A percentile compares a stretch with the other conserved stretches of the same genome.
phyloP scores from a whole-genome alignment of 2,888 invertebrate species.

The Lithosia quadra region DNA sequence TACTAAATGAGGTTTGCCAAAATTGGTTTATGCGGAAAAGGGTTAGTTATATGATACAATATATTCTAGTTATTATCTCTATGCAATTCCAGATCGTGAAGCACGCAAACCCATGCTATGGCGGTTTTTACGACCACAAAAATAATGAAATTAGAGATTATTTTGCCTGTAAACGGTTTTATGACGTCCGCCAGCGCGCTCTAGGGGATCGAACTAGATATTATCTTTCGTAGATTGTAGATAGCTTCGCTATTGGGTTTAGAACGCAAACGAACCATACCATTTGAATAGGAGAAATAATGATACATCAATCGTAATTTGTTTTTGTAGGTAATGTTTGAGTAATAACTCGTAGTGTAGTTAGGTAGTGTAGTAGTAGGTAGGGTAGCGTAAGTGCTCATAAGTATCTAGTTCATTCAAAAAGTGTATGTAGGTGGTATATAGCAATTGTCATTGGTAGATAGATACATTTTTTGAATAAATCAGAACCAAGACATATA shows the following conservation, averaged over 20 bases:
- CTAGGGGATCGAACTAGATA: constrained; percentile 40
- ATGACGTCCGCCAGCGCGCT: constrained; percentile 48
- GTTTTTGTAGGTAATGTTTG: neutral
- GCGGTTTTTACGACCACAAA: constrained; percentile 69
- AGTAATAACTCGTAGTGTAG: neutral
- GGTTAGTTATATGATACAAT: neutral
- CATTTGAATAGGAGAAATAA: constrained; percentile 4
- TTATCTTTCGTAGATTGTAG: constrained; percentile 20
- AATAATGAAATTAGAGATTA: constrained; percentile 79
- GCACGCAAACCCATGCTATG: constrained; percentile 71
- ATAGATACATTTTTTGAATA: no score
- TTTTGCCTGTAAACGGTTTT: constrained; percentile 58
- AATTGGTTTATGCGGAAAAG: neutral
- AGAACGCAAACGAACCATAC: constrained; percentile 1
- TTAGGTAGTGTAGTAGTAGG: no score
- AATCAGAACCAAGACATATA: no score
- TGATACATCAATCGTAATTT: neutral
- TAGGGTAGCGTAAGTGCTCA: neutral
- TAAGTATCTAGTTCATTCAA: neutral
- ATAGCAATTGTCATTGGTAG: no score
- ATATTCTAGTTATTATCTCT: constrained; percentile 4
- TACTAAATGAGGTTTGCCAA: neutral
- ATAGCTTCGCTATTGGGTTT: constrained; percentile 7
- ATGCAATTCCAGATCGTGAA: constrained; percentile 33
- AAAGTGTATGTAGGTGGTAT: neutral